Conservation (phyloP, 2,113 vertebrate species). For the Dascyllus trimaculatus region DNA sequence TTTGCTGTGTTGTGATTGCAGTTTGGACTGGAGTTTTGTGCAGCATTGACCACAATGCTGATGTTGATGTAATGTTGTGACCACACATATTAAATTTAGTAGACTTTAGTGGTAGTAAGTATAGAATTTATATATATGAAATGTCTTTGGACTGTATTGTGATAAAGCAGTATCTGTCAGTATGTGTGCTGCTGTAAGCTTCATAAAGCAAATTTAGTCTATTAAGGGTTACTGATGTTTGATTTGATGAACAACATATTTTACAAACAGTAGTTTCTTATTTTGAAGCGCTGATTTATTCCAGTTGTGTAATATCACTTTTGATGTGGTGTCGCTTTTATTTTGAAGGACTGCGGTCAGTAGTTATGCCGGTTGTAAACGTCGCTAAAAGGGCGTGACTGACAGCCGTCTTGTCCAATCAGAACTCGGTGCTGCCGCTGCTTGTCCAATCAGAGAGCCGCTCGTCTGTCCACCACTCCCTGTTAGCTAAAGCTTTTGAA, state of each 20-base stretch:
- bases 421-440: fast-evolving
- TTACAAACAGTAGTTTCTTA: no score
- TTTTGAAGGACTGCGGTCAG: conserved; percentile 28
- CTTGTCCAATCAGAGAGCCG: conserved; percentile 30
- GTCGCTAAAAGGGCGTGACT: conserved; percentile 1
- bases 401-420: conserved; percentile 47
- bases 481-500: not conserved
- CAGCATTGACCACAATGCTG: not conserved
- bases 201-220: no score
- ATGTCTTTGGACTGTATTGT: not conserved
- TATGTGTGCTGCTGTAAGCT: no score
- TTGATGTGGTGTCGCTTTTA: conserved; percentile 30
- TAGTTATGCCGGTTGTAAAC: not conserved
- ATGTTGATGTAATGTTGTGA: not conserved
- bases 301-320: no score
- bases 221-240: no score
- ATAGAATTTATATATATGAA: no score
- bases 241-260: no score
- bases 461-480: not conserved
- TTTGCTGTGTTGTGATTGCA: not conserved
- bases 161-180: no score
- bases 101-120: not conserved
- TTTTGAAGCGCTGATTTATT: no score
- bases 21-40: not conserved
- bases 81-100: not conserved